phyloP scores from a whole-genome alignment of 2,888 invertebrate genomes.

The Biston betularia region DNA sequence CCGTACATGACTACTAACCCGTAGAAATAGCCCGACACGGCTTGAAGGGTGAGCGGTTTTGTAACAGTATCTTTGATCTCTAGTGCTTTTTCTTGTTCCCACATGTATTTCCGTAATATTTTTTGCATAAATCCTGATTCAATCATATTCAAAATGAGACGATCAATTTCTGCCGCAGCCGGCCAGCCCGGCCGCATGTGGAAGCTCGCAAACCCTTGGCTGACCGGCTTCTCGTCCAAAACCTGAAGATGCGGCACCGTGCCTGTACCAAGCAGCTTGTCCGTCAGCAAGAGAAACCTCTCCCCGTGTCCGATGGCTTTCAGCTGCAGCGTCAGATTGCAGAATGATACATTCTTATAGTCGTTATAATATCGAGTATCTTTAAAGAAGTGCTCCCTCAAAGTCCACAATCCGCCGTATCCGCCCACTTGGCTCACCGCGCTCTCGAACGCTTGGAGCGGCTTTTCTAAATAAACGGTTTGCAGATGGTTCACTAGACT shows the following conservation, averaged over 20 bases:
- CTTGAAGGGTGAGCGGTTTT: slow-evolving; percentile 51
- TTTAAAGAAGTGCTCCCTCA: slow-evolving; percentile 51
- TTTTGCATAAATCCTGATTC: slow-evolving; percentile 59
- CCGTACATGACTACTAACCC: slow-evolving; percentile 53
- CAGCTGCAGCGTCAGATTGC: slow-evolving; percentile 46
- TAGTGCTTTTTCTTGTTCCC: slow-evolving; percentile 27
- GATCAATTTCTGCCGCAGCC: slow-evolving; percentile 52
- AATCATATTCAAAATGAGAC: slow-evolving; percentile 46
- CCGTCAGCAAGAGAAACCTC: slow-evolving; percentile 56
- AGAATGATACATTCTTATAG: slow-evolving; percentile 45
- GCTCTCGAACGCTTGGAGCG: slow-evolving; percentile 52
- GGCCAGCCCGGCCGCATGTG: slow-evolving; percentile 68
- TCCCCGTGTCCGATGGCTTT: slow-evolving; percentile 55
- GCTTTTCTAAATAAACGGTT: slow-evolving; percentile 56
- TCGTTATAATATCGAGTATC: slow-evolving; percentile 51
- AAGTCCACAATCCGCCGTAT: slow-evolving; percentile 55
- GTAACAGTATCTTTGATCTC: slow-evolving; percentile 20
- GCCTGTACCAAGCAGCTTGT: slow-evolving; percentile 44
- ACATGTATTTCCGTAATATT: slow-evolving; percentile 37
- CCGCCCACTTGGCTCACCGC: slow-evolving; percentile 55
- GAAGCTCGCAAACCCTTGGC: slow-evolving; percentile 49
- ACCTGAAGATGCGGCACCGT: slow-evolving; percentile 52
- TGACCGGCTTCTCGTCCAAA: slow-evolving; percentile 50
- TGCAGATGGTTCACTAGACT: slow-evolving; percentile 61
- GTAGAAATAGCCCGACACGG: slow-evolving; percentile 60